phyloP scores from a whole-genome alignment of 2,113 vertebrate genomes.

The Hoplias malabaricus region DNA sequence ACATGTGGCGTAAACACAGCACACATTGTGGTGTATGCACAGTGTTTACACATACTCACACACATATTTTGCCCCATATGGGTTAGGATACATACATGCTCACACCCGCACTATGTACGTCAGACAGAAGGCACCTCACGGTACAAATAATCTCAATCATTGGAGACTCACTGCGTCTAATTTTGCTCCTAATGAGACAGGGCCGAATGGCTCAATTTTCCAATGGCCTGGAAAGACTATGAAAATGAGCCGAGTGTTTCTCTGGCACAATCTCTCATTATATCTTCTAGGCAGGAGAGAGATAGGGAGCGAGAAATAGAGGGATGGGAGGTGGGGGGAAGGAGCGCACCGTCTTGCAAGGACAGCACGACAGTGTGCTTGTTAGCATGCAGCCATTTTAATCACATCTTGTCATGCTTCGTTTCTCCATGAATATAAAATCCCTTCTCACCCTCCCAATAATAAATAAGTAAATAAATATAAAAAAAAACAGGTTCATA shows the following conservation, averaged over 20 bases:
- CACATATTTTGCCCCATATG: conserved; percentile 9
- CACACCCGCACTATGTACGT: conserved; percentile 52
- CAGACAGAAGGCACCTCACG: conserved; percentile 45
- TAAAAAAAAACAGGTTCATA: conserved; percentile 38
- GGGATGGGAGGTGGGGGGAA: conserved; percentile 11
- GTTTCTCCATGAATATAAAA: conserved; percentile 46
- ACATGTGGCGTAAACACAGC: conserved; percentile 27
- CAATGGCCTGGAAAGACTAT: conserved; percentile 48
- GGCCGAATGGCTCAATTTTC: conserved; percentile 50
- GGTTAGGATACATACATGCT: background rate
- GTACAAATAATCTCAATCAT: conserved; percentile 45
- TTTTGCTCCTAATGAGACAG: conserved; percentile 51
- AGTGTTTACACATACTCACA: conserved; percentile 21
- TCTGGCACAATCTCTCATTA: conserved; percentile 52
- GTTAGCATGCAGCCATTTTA: conserved; percentile 67
- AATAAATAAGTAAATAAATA: conserved; percentile 23
- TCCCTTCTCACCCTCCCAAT: background rate
- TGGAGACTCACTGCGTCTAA: conserved; percentile 51
- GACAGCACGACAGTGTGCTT: conserved; percentile 37
- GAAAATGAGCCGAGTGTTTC: conserved; percentile 52
- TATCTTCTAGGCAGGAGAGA: conserved; percentile 21
- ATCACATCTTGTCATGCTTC: conserved; percentile 53
- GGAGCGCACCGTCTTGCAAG: conserved; percentile 32
- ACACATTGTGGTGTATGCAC: conserved; percentile 8
- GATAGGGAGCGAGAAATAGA: conserved; percentile 19